Percentiles rank a stretch among this genome's conserved stretches.
phyloP scores from a whole-genome alignment of 2,113 vertebrate species.

The Hemicordylus capensis region DNA sequence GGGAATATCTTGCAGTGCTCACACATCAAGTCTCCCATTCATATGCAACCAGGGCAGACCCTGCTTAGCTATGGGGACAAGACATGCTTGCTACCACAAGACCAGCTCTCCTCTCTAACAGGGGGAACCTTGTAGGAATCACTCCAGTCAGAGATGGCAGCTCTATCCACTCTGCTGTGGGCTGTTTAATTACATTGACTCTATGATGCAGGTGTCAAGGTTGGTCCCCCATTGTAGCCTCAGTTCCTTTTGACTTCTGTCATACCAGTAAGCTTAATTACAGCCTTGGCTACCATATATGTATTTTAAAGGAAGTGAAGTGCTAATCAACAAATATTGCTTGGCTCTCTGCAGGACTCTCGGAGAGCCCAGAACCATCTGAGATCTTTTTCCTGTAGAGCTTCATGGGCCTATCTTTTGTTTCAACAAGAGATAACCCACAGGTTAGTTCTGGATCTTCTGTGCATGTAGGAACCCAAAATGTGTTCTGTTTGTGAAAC shows the following conservation, averaged over 20 bases:
- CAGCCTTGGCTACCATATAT: slow-evolving; percentile 42
- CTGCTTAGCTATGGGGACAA: no score
- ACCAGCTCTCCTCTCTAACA: no score
- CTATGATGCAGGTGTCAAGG: slow-evolving; percentile 23
- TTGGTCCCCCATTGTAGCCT: slow-evolving; percentile 33
- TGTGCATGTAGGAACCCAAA: slow-evolving; percentile 25
- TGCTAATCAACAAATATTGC: slow-evolving; percentile 55
- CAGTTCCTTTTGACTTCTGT: slow-evolving; percentile 41
- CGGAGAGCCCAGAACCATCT: slow-evolving; percentile 54
- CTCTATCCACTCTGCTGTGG: background rate
- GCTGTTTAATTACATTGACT: slow-evolving; percentile 13
- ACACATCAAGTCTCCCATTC: no score
- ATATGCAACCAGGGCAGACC: no score
- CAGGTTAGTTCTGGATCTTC: slow-evolving; percentile 32
- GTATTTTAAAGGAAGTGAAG: slow-evolving; percentile 53
- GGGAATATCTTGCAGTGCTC: no score
- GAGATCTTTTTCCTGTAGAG: slow-evolving; percentile 32
- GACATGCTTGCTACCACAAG: no score
- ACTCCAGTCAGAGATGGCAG: no score
- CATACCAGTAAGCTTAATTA: slow-evolving; percentile 39
- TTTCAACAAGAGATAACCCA: slow-evolving; percentile 46
- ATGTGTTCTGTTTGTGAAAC: slow-evolving; percentile 22
- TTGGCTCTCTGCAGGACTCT: slow-evolving; percentile 43
- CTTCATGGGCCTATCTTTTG: slow-evolving; percentile 45
- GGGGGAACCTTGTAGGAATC: no score